Evolutionary conservation across 1,140 invertebrate genomes (phyloP), one percentile per base, ranked within the genome.

Genomic region (Brachystomella parvula): DNA sequence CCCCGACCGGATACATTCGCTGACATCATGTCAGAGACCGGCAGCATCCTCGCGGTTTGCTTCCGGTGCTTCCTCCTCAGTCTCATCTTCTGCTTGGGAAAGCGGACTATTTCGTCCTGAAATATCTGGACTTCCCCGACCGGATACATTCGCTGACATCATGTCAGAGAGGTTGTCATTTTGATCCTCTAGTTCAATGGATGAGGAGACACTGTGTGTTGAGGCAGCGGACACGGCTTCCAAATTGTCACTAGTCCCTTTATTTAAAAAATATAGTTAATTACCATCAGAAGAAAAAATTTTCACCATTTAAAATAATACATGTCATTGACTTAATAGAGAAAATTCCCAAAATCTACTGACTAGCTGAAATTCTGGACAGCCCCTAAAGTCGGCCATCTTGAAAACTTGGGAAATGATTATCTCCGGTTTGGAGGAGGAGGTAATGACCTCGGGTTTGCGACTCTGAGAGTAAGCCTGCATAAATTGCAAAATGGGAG

Each of bases 131-230:
- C 88, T 89, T 66, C 86, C 88, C 65, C 88, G 77, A 26, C 87
- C 95, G 44, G 92, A 96, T 0, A 97, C 90, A 82, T 93, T 87
- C 1, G 88, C 88, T 9, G 87, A 89, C 21, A 90, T 87, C 93
- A 96, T 96, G 76, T 97, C 94, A 2, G 91, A 94, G 1, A 96
- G 81, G 78, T 96, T 96, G 76, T 94, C 91, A 76, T 93, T 92
- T 73, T 87, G 86, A 76, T 88, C 86, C 76, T 88, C 86, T 58
- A 89, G 76, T 75, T 94, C 91, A 15, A 94, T 80, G 29, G 90
- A 93, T 44, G 91, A 94, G n/a, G 89, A 90, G 44, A 94, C 92
- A 67, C 92, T 95, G 77, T 95, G 92, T 79, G 94, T 95, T 32
- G 90, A 94, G 0, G 92, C 92, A 12, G 91, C 92, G 9, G 91